Evolutionary conservation across 2,113 vertebrate genomes (phyloP), one percentile per base, ranked within the genome.

Genomic region (Alectura lathami): DNA sequence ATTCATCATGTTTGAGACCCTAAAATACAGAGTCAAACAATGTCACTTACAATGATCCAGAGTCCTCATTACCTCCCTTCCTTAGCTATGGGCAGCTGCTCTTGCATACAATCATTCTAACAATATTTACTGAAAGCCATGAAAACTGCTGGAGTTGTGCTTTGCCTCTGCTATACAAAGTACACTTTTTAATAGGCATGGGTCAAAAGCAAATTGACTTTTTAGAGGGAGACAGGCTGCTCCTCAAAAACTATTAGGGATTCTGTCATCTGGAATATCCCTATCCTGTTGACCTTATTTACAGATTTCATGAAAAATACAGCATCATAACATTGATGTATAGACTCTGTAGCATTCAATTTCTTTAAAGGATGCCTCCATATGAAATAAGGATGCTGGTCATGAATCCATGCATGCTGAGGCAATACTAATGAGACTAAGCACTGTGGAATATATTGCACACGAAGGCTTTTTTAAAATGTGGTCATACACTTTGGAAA

Each of bases 261-360:
- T 95, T 91, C 91, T 97, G 95, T 97, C 97, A 96, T 96, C 91
- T 87, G 75, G 94, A 97, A 97, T 96, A 97, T 95, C 93, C 81
- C 83, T 74, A 88, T 94, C 69, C 53, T 95, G 66, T 95, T 97
- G 96, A 96, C 95, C 94, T 97, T 98, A 96, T 97, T 97, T 97
- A 97, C 86, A 96, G 96, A 95, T 98, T 96, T 96, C 47, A 57
- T 95, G 91, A 97, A 97, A 97, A 96, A 97, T 96, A 96, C 63
- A 95, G 96, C 91, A 88, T 89, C 66, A 30, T 97, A 98, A 97
- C 96, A 93, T 83, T 98, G 98, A 97, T 98, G 86, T 97, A 98
- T 96, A 94, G 96, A 82, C 76, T 63, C 83, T 64, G 81, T 79
- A 96, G 87, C 95, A 91, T 96, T 93, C 96, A 91, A 95, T 98